phyloP scores from a whole-genome alignment of 2,113 vertebrate genomes.

The Aptenodytes patagonicus region DNA sequence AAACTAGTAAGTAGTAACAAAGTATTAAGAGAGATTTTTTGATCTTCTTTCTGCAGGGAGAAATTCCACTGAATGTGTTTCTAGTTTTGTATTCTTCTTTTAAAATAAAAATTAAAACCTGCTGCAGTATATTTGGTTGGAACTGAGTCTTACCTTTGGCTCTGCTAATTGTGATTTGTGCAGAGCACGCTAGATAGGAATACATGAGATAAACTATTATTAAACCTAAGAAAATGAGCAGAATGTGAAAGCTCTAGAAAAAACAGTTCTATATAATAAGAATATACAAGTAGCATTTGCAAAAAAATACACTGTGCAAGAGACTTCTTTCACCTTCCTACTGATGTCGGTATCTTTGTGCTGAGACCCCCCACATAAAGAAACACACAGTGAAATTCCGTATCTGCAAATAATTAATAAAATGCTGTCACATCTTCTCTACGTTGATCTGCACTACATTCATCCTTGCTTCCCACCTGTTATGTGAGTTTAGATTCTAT shows the following conservation, averaged over 20 bases:
- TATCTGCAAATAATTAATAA: background rate
- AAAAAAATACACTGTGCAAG: background rate
- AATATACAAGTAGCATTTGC: background rate
- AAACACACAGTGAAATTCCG: background rate
- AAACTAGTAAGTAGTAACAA: background rate
- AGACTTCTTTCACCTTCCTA: background rate
- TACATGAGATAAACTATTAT: background rate
- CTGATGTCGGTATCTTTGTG: background rate
- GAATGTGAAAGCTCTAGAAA: background rate
- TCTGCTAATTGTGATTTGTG: background rate
- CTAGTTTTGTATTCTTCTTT: background rate
- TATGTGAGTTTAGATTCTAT: accelerated
- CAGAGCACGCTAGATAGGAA: background rate
- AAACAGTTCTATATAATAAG: background rate
- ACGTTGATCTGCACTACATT: background rate
- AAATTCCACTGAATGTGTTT: background rate
- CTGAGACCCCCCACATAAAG: background rate
- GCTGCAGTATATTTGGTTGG: background rate
- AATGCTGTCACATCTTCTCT: background rate
- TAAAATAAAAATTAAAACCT: background rate
- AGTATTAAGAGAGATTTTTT: background rate
- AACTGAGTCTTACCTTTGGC: background rate
- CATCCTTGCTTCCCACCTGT: background rate
- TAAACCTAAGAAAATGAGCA: background rate
- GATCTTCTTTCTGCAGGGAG: background rate